Base-by-base conservation (phyloP, 53 echinoderm and acorn worm genomes). In the Zoroaster sp. region DNA sequence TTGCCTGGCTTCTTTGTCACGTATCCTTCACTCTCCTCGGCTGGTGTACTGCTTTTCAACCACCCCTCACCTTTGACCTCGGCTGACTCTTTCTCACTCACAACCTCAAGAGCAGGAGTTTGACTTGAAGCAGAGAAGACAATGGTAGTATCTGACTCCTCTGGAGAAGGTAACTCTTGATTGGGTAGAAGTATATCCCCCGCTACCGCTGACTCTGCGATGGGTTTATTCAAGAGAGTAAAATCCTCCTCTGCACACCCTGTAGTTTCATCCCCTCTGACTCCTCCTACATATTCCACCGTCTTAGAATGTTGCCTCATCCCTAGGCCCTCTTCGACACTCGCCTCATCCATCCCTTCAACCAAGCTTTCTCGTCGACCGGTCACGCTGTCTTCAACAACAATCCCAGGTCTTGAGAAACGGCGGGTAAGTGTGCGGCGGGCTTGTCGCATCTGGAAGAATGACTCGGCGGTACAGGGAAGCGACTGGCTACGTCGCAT, bases 181-280 rank as follows among this genome's bases (percentile, higher is more conserved):
- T 78, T 73, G 4, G 90, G 87, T 30, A 54, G 36, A 18, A 93
- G 67, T 15, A 95, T 80, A 41, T 95, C 87, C 3, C 98, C 98
- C 10, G 94, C 90, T 46, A 83, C 63, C 28, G 93, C 90, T 13
- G 89, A 55, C 40, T 91, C 87, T 40, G 85, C 90, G 4, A 96
- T 86, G 14, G 98, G 95, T 20, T 90, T 95, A 47, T 89, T 69
- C 72, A 95, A 75, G 2, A 89, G 73, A 2, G 94, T 88, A 37
- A 96, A 83, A 18, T 89, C 93, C 83, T 98, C 98, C 11, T 85
- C 92, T 0, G 90, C 66, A 20, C 93, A 93, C 10, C 93, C 93
- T 5, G 94, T 89, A 11, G 94, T 88, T 34, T 86, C 77, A 47
- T 94, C 94, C 28, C 89, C 94, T 17, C 39, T 76, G 4, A 43